These are phyloP conservation scores for Notothenia coriiceps DNA, from an alignment of 2,113 vertebrate genomes.

Conservation along the genomic window DNA sequence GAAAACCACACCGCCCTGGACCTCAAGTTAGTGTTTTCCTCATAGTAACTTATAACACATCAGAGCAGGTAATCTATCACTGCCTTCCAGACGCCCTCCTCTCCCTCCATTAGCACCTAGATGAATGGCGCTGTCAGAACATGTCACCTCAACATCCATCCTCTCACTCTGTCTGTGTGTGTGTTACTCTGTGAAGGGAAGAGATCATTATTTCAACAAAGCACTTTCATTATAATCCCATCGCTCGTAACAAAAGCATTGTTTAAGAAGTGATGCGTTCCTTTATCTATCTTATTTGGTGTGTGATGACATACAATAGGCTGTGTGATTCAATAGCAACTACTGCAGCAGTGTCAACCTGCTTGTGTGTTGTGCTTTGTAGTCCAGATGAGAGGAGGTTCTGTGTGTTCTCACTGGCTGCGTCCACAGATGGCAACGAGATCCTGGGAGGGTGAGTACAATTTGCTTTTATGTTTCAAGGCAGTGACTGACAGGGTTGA, in stretches of 20 bases:
- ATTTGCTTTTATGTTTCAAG: slow-evolving; percentile 36
- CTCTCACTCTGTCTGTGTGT: slow-evolving; percentile 35
- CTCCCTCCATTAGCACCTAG: slow-evolving; percentile 57
- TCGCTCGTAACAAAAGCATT: slow-evolving; percentile 27
- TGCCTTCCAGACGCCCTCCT: slow-evolving; percentile 43
- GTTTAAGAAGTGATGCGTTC: slow-evolving; percentile 43
- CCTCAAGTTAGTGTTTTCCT: slow-evolving; percentile 89
- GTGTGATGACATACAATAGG: slow-evolving; percentile 7
- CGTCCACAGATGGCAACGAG: slow-evolving; percentile 91
- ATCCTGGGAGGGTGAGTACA: slow-evolving; percentile 91
- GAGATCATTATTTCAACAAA: slow-evolving; percentile 41
- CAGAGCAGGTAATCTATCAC: slow-evolving; percentile 66
- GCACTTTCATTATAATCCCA: slow-evolving; percentile 21
- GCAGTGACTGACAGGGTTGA: slow-evolving; percentile 23
- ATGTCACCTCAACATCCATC: slow-evolving; percentile 49
- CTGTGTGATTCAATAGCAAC: slow-evolving; percentile 18
- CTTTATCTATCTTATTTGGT: slow-evolving; percentile 28
- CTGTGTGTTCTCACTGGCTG: slow-evolving; percentile 92
- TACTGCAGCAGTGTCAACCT: slow-evolving; percentile 32
- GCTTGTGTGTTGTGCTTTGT: slow-evolving; percentile 39
- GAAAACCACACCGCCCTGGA: slow-evolving; percentile 93
- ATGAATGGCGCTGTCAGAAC: slow-evolving; percentile 65
- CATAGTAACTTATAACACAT: slow-evolving; percentile 80
- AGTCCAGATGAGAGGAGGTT: slow-evolving; percentile 94
- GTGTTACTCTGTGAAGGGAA: slow-evolving; percentile 26